A percentile compares a stretch with the other conserved stretches of the same genome.
These are phyloP conservation scores for Drymonia ruficornis DNA, from an alignment of 2,888 invertebrate genomes.

Conservation along the genomic window DNA sequence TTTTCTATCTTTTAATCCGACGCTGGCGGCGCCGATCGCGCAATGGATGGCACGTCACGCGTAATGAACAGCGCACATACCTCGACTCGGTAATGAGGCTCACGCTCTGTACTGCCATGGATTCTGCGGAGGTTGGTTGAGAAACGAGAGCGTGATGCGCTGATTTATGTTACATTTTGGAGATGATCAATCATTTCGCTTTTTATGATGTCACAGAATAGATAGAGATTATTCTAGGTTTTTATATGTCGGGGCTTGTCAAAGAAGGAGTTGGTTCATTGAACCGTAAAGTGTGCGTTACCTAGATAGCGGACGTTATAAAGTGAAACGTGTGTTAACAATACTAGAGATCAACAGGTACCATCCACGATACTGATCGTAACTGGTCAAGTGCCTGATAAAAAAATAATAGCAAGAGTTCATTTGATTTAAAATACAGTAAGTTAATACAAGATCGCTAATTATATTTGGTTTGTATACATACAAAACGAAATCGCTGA, in stretches of 20 bases:
- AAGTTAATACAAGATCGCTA: too few relatives aligned
- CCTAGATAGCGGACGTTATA: too few relatives aligned
- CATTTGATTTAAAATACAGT: not conserved
- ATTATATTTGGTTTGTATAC: too few relatives aligned
- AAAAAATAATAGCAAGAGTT: not conserved
- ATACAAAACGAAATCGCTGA: too few relatives aligned
- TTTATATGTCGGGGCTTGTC: too few relatives aligned
- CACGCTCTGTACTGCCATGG: not conserved
- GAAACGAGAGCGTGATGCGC: not conserved
- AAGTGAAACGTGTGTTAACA: too few relatives aligned
- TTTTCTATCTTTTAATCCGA: conserved; percentile 55
- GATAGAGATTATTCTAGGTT: too few relatives aligned
- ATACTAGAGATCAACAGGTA: too few relatives aligned
- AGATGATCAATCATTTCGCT: not conserved
- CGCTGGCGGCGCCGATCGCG: conserved; percentile 23
- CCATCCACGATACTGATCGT: too few relatives aligned
- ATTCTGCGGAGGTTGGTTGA: not conserved
- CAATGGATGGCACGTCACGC: conserved; percentile 44
- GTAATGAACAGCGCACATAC: conserved; percentile 34
- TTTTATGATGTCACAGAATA: not conserved
- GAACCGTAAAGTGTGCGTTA: too few relatives aligned
- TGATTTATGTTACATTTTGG: not conserved
- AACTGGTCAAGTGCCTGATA: not conserved
- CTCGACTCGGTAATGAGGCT: conserved; percentile 42
- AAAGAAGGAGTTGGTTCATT: too few relatives aligned